Evolutionary conservation across 2,113 vertebrate species (phyloP), one percentile per base, ranked within the genome.

Genomic region (Petaurus breviceps): DNA sequence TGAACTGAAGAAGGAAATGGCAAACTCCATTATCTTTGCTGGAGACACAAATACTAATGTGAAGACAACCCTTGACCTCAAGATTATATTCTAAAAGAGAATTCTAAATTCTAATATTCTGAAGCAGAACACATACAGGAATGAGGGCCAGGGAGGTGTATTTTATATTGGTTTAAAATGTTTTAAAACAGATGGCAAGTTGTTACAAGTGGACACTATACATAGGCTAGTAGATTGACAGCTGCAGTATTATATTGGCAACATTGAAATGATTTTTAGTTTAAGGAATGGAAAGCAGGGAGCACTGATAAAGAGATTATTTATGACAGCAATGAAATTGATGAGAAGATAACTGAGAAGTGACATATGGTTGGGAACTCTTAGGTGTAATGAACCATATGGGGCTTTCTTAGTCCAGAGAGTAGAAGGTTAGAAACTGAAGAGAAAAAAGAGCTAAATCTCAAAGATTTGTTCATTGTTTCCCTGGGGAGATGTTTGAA

Each of bases 401-500:
- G 37, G n/a, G 16, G 1, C 4, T 16, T 77, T 77, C 68, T 16
- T 0, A 12, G 14, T 5, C 0, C 4, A 77, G 16, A 68, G 28
- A 68, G 61, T 37, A 5, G 31, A n/a, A 61, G 3, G 57, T 61
- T 31, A 14, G 10, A 61, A 77, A n/a, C 6, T 37, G 37, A 12
- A n/a, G 1, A 77, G 14, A 77, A 7, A 1, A 77, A 6, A 77
- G 9, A n/a, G 16, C 7, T 7, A 77, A 77, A n/a, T n/a, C 14
- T 77, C 16, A 5, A 77, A n/a, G 14, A 1, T 16, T 6, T n/a
- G 4, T 37, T 77, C 37, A 11, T n/a, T 2, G 2, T 10, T 77
- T 12, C 14, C 61, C 31, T n/a, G 24, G 37, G 14, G n/a, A n/a
- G 16, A 19, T 0, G 1, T 0, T 22, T n/a, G 1, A 68, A 2